Evolutionary conservation across 2,888 invertebrate genomes (phyloP).

Genomic region (Homarus gammarus): DNA sequence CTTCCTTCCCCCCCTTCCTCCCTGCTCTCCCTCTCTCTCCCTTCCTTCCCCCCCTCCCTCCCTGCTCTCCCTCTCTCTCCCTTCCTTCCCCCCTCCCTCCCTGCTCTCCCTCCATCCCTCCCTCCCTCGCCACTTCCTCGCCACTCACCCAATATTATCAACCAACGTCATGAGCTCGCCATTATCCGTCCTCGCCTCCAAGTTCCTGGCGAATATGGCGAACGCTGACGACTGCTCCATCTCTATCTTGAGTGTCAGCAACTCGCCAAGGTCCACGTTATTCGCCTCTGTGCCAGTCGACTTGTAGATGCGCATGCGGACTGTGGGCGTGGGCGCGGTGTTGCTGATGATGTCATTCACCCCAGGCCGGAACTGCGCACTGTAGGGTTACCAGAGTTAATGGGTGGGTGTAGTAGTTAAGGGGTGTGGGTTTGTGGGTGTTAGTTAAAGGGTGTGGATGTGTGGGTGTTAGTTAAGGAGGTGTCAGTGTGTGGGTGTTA

Average conservation of each 20-base stretch:
- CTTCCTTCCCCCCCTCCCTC: neutral
- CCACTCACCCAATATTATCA: conserved; percentile 79
- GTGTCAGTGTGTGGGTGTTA: too few species aligned
- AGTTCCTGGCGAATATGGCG: conserved; percentile 80
- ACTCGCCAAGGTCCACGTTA: conserved; percentile 80
- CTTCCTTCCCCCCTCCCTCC: neutral
- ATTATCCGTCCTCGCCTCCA: conserved; percentile 80
- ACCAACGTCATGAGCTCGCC: conserved; percentile 80
- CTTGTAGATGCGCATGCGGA: conserved; percentile 80
- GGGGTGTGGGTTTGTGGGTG: neutral
- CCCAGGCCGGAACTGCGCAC: conserved; percentile 79
- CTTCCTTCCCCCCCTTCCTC: neutral
- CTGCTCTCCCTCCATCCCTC: neutral
- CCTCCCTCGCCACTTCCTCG: too few species aligned
- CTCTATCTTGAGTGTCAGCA: conserved; percentile 80
- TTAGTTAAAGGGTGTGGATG: neutral
- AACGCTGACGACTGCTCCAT: conserved; percentile 80
- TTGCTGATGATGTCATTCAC: conserved; percentile 80
- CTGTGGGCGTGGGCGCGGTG: conserved; percentile 80
- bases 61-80: neutral
- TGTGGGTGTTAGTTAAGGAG: neutral
- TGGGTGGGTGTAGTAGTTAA: neutral
- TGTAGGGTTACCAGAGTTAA: conserved; percentile 65
- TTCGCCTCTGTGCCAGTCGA: conserved; percentile 79
- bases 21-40: neutral